Base-by-base conservation (phyloP, 2,113 vertebrate species). In the Taurulus bubalis region DNA sequence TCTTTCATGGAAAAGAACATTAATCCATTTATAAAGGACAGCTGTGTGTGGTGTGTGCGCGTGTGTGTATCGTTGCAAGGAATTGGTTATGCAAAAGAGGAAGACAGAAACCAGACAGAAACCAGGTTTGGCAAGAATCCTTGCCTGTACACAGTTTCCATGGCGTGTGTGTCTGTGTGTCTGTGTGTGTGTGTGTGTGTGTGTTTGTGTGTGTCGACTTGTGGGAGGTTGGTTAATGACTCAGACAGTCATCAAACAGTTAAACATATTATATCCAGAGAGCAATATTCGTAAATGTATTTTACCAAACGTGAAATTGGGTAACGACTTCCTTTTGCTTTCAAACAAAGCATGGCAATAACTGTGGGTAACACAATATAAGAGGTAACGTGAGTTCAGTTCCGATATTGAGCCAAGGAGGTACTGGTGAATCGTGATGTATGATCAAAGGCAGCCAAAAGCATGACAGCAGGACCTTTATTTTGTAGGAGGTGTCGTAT, bases 41-140 rank as follows among this genome's bases (percentile, higher is more conserved):
- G 30, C 10, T 24, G 10, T 26, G 34, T 45, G 15, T 32, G 45
- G n/a, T 26, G 34, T 36, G 22, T 32, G 45, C 28, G 8, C 16
- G 2, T 59, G 30, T 34, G 30, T 34, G 16, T 53, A n/a, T 14
- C n/a, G 30, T 63, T 26, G 26, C 1, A 58, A 66, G n/a, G 11
- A 77, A 22, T 8, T 51, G 30, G 38, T 71, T 62, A 68, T 1
- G 22, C 26, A 63, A 75, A 71, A 9, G 8, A 24, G 65, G 15
- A 65, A 66, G 51, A n/a, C n/a, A n/a, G n/a, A n/a, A n/a, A n/a
- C n/a, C 51, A 30, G 12, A 74, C 86, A 82, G 40, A 75, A 78
- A 83, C 15, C 15, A 75, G 75, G 49, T 58, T 79, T 66, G 76
- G 82, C 59, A 56, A 56, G 65, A 66, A 47, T 14, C 71, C 60